Base-by-base conservation (phyloP, 2,888 invertebrate species). In the Apotomis capreana region DNA sequence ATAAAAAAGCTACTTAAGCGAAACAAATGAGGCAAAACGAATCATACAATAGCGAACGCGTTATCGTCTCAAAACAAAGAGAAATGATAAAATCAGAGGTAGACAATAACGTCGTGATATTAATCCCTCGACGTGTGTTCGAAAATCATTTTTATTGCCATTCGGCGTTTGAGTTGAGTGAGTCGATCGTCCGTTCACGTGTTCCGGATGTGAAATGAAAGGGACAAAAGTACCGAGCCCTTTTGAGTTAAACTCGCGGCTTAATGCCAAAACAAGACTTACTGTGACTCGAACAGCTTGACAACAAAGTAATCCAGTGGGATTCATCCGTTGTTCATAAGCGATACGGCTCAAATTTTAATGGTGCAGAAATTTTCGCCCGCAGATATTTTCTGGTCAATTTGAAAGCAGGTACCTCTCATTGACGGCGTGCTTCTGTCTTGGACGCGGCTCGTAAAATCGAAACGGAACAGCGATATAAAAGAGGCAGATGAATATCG, bases 401-500 rank as follows among this genome's bases (percentile, higher is more conserved):
- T 82, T 85, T 85, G 83, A 80, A 76, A 68, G 65, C 69, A 73
- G 72, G 72, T 72, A 72, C 52, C 79, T 81, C 84, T 87, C 88
- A 89, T 89, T 89, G 89, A 87, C 87, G 85, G 86, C 78, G 77
- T 78, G 76, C 77, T 74, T 76, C 76, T 77, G 81, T 81, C 82
- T 85, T 82, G 87, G 84, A 83, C 85, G 83, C 83, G 82, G 82
- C 86, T 90, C 88, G 89, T 91, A 89, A 90, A 90, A 89, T 88
- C 88, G 89, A 89, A 89, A 89, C 89, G 87, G 87, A 87, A 81
- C 83, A 83, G 81, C 84, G 84, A 86, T 88, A 86, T 89, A 89
- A 89, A 90, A 89, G 83, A 81, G 84, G 84, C 83, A 87, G 89
- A 90, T 89, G 89, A 90, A 91, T 90, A 89, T 89, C 86, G 86